Evolutionary conservation across 2,888 invertebrate genomes (phyloP).

Genomic region (Flexamia atlantica): DNA sequence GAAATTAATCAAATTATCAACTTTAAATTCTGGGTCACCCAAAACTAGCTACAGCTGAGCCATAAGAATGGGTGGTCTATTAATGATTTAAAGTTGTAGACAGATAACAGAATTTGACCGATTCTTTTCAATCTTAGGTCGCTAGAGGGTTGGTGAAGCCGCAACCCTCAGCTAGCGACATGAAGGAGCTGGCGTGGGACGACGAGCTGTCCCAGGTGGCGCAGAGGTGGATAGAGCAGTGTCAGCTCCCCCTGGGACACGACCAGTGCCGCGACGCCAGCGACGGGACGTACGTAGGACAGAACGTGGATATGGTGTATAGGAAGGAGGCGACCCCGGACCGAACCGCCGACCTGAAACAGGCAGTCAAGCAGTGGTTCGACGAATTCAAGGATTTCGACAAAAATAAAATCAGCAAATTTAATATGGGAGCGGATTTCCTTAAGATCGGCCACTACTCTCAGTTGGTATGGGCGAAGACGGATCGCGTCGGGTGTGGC

Average conservation of each 20-base stretch:
- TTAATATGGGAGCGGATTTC: neutral
- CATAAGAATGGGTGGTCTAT: too few species aligned
- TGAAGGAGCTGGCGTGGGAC: constrained; percentile 58
- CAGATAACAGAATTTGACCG: too few species aligned
- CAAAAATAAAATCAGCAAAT: neutral
- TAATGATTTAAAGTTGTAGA: too few species aligned
- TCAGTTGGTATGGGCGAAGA: constrained; percentile 61
- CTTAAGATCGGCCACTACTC: constrained; percentile 37
- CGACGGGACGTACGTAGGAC: neutral
- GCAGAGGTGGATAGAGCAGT: constrained; percentile 61
- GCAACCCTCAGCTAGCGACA: constrained; percentile 39
- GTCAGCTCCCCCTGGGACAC: neutral
- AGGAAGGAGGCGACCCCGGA: too few species aligned
- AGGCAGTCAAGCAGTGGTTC: constrained; percentile 26
- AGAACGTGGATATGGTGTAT: too few species aligned
- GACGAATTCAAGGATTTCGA: constrained; percentile 39
- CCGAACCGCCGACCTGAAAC: neutral
- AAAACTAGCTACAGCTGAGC: too few species aligned
- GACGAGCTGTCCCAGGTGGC: constrained; percentile 25
- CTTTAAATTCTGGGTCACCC: too few species aligned
- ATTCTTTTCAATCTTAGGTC: too few species aligned
- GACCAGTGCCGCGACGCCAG: constrained; percentile 50
- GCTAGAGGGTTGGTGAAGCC: neutral
- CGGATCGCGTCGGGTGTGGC: constrained; percentile 56
- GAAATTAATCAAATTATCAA: too few species aligned